phyloP scores from a whole-genome alignment of 1,140 invertebrate species.

The Calliphora vicina region DNA sequence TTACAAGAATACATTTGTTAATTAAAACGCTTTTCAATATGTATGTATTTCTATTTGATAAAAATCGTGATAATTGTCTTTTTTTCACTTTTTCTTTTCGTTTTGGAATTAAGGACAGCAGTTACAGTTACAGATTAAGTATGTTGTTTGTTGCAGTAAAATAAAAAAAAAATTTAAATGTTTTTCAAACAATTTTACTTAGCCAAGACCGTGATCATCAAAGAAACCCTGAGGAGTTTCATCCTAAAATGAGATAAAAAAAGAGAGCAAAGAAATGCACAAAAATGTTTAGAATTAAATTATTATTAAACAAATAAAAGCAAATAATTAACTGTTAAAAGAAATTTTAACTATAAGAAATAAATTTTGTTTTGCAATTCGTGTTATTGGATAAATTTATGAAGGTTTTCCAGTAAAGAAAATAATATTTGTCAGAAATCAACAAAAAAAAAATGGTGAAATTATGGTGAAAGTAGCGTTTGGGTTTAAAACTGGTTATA shows the following conservation, averaged over 20 bases:
- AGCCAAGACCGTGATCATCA: constrained; percentile 97
- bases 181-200: constrained; percentile 54
- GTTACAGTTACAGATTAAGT: constrained; percentile 26
- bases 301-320: no score
- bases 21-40: no score
- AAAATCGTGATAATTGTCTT: constrained; percentile 20
- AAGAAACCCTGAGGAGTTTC: constrained; percentile 98
- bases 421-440: no score
- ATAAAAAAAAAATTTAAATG: background rate
- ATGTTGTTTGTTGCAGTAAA: constrained; percentile 8
- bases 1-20: background rate
- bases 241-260: constrained; percentile 80
- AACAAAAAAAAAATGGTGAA: no score
- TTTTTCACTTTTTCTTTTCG: background rate
- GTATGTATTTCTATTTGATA: background rate
- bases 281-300: background rate
- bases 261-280: background rate
- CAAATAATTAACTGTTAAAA: background rate
- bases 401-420: no score
- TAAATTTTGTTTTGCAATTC: no score
- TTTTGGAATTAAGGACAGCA: constrained; percentile 28
- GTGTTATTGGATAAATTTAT: no score
- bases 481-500: no score
- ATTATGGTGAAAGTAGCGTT: no score
- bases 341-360: no score